Evolutionary conservation across 30 jellyfish, hydroid and myxozoan species (phyloP).

Genomic region (Turritopsis dohrnii): DNA sequence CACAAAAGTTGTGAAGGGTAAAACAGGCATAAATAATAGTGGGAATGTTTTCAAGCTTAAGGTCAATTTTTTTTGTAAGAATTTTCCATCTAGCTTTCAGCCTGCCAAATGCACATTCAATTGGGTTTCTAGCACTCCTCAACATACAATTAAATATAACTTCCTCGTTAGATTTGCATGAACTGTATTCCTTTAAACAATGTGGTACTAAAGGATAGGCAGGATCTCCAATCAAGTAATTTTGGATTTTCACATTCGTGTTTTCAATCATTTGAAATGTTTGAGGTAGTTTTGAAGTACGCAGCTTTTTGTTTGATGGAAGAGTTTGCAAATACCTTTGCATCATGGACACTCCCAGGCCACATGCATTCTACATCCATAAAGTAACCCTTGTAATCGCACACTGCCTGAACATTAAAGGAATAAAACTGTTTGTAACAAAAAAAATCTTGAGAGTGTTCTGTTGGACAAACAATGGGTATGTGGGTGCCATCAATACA

Average conservation of each 20-base stretch:
- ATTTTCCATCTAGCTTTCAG: slow-evolving; percentile 59
- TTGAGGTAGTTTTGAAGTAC: background rate
- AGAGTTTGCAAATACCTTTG: slow-evolving; percentile 24
- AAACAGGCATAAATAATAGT: slow-evolving; percentile 55
- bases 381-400: slow-evolving; percentile 22
- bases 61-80: too few species aligned
- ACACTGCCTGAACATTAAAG: background rate
- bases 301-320: slow-evolving; percentile 9
- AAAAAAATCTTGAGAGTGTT: slow-evolving; percentile 36
- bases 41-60: too few species aligned
- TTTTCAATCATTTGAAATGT: slow-evolving; percentile 8
- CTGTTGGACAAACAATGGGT: slow-evolving; percentile 35
- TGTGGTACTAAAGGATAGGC: slow-evolving; percentile 17
- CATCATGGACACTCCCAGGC: slow-evolving; percentile 41
- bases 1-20: slow-evolving; percentile 62
- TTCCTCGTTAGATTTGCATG: too few species aligned
- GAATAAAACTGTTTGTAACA: slow-evolving; percentile 19
- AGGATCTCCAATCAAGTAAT: slow-evolving; percentile 14
- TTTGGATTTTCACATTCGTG: background rate
- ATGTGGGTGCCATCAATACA: slow-evolving; percentile 63
- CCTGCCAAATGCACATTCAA: slow-evolving; percentile 61
- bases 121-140: slow-evolving; percentile 51
- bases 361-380: too few species aligned
- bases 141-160: slow-evolving; percentile 37
- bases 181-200: slow-evolving; percentile 10